phyloP scores from a whole-genome alignment of 1,140 invertebrate species.

The Drosophila kanapiae region DNA sequence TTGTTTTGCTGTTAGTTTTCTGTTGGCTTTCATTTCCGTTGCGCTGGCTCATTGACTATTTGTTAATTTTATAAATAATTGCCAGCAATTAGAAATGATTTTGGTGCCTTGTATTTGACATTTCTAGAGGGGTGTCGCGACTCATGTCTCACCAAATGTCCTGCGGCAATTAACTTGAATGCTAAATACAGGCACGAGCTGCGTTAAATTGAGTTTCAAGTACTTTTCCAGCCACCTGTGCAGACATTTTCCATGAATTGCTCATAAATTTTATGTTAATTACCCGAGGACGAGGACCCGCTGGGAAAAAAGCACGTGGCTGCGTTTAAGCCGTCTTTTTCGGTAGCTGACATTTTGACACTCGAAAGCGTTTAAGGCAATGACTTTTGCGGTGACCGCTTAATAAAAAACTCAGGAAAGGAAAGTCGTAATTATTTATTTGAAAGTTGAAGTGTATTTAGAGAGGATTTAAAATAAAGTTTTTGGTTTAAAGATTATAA shows the following conservation, averaged over 20 bases:
- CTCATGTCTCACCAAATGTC: slow-evolving; percentile 39
- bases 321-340: slow-evolving; percentile 12
- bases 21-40: slow-evolving; percentile 38
- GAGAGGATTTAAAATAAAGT: not conserved
- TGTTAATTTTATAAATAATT: slow-evolving; percentile 68
- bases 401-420: not conserved
- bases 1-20: slow-evolving; percentile 31
- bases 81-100: slow-evolving; percentile 54
- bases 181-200: slow-evolving; percentile 40
- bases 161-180: slow-evolving; percentile 65
- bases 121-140: slow-evolving; percentile 10
- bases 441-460: not conserved
- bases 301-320: slow-evolving; percentile 8
- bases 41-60: slow-evolving; percentile 33
- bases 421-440: slow-evolving; percentile 6
- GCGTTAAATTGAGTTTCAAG: slow-evolving; percentile 58
- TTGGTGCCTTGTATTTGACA: slow-evolving; percentile 29
- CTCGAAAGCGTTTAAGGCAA: slow-evolving; percentile 17
- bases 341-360: slow-evolving; percentile 30
- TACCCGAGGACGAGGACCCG: slow-evolving; percentile 36
- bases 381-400: slow-evolving; percentile 22
- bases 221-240: slow-evolving; percentile 57
- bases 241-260: slow-evolving; percentile 64
- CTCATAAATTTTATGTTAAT: slow-evolving; percentile 78
- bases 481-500: not conserved